phyloP scores from a whole-genome alignment of 2,888 invertebrate genomes.

The Spicauda simplicius region DNA sequence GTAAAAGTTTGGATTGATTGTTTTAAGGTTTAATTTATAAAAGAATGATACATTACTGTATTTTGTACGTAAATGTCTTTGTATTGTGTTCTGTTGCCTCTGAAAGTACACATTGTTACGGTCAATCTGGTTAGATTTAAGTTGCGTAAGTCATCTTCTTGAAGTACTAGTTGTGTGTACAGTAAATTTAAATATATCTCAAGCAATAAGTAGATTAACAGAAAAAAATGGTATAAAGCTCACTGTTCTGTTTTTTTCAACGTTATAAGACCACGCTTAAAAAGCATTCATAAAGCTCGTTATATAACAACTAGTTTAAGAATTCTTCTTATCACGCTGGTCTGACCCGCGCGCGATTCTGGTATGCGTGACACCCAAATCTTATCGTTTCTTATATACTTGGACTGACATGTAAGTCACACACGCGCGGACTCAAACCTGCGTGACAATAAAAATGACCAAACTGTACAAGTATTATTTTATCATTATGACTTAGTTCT shows the following conservation, averaged over 20 bases:
- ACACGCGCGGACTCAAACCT: too few species aligned
- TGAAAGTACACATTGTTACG: not conserved
- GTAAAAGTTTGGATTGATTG: slow-evolving; percentile 42
- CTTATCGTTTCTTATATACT: too few species aligned
- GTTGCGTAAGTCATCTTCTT: not conserved
- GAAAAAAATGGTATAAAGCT: too few species aligned
- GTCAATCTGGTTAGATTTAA: slow-evolving; percentile 9
- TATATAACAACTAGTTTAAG: not conserved
- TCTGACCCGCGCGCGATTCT: too few species aligned
- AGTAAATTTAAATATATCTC: not conserved
- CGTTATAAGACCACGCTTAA: too few species aligned
- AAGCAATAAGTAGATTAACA: not conserved
- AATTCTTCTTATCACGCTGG: too few species aligned
- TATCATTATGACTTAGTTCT: not conserved
- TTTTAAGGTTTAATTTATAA: slow-evolving; percentile 48
- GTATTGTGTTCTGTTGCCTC: slow-evolving; percentile 4
- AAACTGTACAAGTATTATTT: not conserved
- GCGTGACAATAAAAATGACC: too few species aligned
- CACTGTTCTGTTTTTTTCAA: too few species aligned
- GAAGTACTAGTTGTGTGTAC: not conserved
- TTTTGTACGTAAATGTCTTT: slow-evolving; percentile 4
- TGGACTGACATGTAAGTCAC: too few species aligned
- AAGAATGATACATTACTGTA: slow-evolving; percentile 42
- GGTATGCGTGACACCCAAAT: too few species aligned
- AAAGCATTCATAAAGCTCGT: not conserved